Percentiles rank a stretch among this genome's conserved stretches.
Evolutionary conservation across 2,888 invertebrate genomes (phyloP).

Genomic region (Drosophila greeni): DNA sequence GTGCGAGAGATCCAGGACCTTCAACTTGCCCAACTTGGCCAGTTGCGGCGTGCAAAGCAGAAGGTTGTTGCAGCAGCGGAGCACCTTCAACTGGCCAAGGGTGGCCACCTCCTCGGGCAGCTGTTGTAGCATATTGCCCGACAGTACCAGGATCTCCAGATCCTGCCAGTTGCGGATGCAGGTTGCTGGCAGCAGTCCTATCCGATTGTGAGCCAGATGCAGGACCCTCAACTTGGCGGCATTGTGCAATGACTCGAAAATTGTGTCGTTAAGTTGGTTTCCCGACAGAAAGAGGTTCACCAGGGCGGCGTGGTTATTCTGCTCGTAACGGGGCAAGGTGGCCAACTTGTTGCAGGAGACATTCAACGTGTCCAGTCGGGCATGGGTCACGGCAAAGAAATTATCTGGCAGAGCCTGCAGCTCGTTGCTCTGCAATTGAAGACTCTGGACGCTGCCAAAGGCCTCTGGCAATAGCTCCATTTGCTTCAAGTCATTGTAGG

Average conservation of each 20-base stretch:
- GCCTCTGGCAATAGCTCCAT: slow-evolving; percentile 84
- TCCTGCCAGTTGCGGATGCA: slow-evolving; percentile 88
- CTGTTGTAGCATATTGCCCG: slow-evolving; percentile 88
- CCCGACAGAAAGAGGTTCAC: slow-evolving; percentile 86
- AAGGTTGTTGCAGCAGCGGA: slow-evolving; percentile 90
- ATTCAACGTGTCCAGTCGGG: slow-evolving; percentile 85
- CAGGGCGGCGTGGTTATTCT: slow-evolving; percentile 81
- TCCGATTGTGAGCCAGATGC: slow-evolving; percentile 88
- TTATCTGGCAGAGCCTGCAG: slow-evolving; percentile 86
- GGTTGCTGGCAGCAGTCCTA: slow-evolving; percentile 86
- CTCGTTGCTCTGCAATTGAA: slow-evolving; percentile 88
- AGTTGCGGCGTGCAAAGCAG: slow-evolving; percentile 87
- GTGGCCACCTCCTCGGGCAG: slow-evolving; percentile 88
- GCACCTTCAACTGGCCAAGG: slow-evolving; percentile 85
- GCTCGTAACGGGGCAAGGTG: slow-evolving; percentile 81
- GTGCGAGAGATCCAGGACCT: slow-evolving; percentile 90
- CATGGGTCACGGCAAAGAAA: slow-evolving; percentile 84
- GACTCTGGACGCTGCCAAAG: slow-evolving; percentile 80
- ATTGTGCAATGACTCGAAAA: slow-evolving; percentile 83
- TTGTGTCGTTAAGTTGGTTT: slow-evolving; percentile 86
- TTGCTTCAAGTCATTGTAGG: slow-evolving; percentile 87
- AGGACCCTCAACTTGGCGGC: slow-evolving; percentile 84
- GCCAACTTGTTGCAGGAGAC: slow-evolving; percentile 88
- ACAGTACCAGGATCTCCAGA: slow-evolving; percentile 89
- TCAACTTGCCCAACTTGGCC: slow-evolving; percentile 85